A percentile compares a stretch with the other conserved stretches of the same genome.
These are phyloP conservation scores for Chrysolina haemoptera DNA, from an alignment of 2,888 invertebrate genomes.

Conservation along the genomic window DNA sequence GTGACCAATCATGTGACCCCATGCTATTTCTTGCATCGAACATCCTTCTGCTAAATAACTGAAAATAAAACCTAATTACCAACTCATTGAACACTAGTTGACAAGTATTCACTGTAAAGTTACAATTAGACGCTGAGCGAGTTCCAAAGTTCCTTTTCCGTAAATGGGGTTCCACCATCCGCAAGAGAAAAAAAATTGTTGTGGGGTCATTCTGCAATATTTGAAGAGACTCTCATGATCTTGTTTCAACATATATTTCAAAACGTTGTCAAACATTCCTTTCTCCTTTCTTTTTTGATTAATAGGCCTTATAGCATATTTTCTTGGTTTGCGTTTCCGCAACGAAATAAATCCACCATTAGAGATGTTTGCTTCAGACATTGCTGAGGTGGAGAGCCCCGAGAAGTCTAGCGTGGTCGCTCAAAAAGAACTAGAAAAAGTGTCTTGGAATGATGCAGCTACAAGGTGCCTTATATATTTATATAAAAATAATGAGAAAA, in stretches of 20 bases:
- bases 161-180: background rate
- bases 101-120: slow-evolving; percentile 36
- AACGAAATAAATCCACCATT: no score
- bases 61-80: slow-evolving; percentile 29
- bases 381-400: no score
- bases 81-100: background rate
- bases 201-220: slow-evolving; percentile 25
- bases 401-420: no score
- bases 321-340: no score
- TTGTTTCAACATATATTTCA: background rate
- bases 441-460: no score
- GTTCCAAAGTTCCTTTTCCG: background rate
- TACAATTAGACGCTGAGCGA: slow-evolving; percentile 20
- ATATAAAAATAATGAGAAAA: no score
- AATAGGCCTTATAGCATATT: background rate
- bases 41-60: no score
- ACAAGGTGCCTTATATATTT: no score
- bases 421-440: no score
- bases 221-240: slow-evolving; percentile 13
- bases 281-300: background rate
- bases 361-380: no score
- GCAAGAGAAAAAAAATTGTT: no score
- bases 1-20: slow-evolving; percentile 53
- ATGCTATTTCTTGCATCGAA: no score
- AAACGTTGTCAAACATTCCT: background rate